These are phyloP conservation scores for Catostylus mosaicus DNA, from an alignment of 30 jellyfish, hydroid and myxozoan genomes.

Conservation along the genomic window DNA sequence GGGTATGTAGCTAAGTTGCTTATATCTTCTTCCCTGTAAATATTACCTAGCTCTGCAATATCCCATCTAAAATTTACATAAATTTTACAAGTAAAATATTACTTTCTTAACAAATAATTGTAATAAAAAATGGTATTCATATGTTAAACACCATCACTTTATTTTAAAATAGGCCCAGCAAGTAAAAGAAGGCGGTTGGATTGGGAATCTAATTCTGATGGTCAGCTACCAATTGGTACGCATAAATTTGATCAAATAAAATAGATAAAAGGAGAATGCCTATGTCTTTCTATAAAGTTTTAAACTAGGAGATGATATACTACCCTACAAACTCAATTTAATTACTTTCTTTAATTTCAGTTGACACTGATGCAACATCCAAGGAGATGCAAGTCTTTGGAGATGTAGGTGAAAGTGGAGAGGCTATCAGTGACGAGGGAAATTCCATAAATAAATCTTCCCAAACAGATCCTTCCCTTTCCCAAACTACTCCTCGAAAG, in stretches of 20 bases:
- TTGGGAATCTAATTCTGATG: background rate
- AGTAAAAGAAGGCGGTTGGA: slow-evolving; percentile 14
- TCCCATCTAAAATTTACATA: background rate
- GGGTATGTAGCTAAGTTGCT: background rate
- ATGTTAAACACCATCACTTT: background rate
- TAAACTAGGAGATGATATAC: background rate
- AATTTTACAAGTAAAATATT: background rate
- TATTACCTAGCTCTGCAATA: background rate
- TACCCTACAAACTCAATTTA: background rate
- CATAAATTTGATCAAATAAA: background rate
- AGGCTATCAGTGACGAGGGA: background rate
- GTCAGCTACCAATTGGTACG: background rate
- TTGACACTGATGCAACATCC: background rate
- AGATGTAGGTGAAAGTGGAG: background rate
- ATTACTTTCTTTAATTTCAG: background rate
- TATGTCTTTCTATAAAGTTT: too few relatives aligned
- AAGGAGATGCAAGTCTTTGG: too few relatives aligned
- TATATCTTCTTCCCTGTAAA: background rate
- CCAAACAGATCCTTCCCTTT: background rate
- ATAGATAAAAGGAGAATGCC: too few relatives aligned
- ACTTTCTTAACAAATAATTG: background rate
- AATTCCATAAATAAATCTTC: background rate
- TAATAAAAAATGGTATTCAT: background rate
- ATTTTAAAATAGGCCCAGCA: slow-evolving; percentile 9
- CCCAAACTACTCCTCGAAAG: slow-evolving; percentile 5